Base-by-base conservation (phyloP, 2,113 vertebrate genomes). In the Cyprinodon brontotheroides region DNA sequence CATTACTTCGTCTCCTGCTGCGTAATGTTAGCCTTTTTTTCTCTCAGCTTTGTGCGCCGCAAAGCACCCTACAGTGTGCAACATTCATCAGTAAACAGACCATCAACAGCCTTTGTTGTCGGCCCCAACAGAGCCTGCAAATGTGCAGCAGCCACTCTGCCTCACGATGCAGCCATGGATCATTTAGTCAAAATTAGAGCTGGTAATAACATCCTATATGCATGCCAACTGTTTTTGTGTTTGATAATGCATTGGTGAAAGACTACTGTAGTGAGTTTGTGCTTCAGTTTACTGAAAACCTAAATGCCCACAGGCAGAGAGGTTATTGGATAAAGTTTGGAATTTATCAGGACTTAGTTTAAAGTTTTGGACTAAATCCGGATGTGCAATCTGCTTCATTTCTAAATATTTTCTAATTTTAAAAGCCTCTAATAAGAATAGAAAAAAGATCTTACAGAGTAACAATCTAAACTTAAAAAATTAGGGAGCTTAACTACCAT, bases 1-100 rank as follows among this genome's bases (percentile, higher is more conserved):
- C 45, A 86, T 92, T 86, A 88, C 59, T 61, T 22, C 69, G 74
- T 62, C 75, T 84, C 81, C 82, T 64, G 86, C 12, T 37, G 81
- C 50, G 83, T 91, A 90, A 92, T 90, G 68, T 80, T 90, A 92
- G 91, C 89, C 89, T 85, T 84, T 14, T 63, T 77, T 81, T 75
- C 72, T 78, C 77, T 45, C 9, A 7, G 65, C 2, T 57, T 50
- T 82, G 69, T 79, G 72, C 84, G 60, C 67, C 62, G 12, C 78
- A 29, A 37, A 68, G 66, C 1, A 7, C 6, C 64, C 70, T 75
- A 57, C 48, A 37, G 62, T 68, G 40, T 86, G 73, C 61, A 86
- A 81, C 45, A 38, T 75, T 82, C 50, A 68, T 70, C 65, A 64
- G 70, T 78, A 82, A 84, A 86, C 68, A 78, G 22, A 77, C 67